Conservation (phyloP, 2,797 vertebrate species). For the Cottoperca gobio region DNA sequence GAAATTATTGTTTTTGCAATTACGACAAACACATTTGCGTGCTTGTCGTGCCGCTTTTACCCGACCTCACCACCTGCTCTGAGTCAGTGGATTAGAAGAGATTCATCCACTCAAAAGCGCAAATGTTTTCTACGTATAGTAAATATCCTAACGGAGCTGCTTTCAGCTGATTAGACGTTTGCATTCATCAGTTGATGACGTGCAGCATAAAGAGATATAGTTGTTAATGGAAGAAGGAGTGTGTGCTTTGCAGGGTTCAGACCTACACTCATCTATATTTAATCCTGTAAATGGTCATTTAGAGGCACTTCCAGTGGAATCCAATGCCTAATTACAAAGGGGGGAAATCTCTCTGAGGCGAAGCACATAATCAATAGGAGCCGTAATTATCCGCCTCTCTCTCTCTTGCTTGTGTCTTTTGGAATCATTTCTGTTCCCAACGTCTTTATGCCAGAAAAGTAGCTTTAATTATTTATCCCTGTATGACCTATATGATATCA, state of each 20-base stretch:
- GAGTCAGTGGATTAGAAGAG: neutral
- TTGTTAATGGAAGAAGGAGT: constrained; percentile 63
- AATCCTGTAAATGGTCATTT: constrained; percentile 71
- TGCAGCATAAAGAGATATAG: constrained; percentile 24
- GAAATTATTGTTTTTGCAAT: constrained; percentile 31
- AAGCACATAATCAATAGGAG: constrained; percentile 67
- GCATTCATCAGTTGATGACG: constrained; percentile 38
- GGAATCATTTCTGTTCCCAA: constrained; percentile 39
- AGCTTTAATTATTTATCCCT: constrained; percentile 62
- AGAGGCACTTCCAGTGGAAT: constrained; percentile 65
- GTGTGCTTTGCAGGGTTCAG: constrained; percentile 15
- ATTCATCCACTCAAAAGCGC: constrained; percentile 3
- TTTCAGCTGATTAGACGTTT: constrained; percentile 16
- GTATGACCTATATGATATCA: constrained; percentile 45
- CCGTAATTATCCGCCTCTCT: constrained; percentile 58
- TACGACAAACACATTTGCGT: neutral
- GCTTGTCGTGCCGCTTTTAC: too few relatives aligned
- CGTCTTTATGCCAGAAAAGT: constrained; percentile 45
- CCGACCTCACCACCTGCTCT: neutral
- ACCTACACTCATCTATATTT: constrained; percentile 73
- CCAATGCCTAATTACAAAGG: constrained; percentile 61
- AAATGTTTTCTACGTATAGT: constrained; percentile 7
- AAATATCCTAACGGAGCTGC: constrained; percentile 26
- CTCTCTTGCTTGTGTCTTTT: constrained; percentile 18
- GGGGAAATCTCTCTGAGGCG: constrained; percentile 35